Percentiles rank a stretch among this genome's conserved stretches.
Evolutionary conservation across 2,113 vertebrate species (phyloP).

Genomic region (Tenebrosternarchus preto): DNA sequence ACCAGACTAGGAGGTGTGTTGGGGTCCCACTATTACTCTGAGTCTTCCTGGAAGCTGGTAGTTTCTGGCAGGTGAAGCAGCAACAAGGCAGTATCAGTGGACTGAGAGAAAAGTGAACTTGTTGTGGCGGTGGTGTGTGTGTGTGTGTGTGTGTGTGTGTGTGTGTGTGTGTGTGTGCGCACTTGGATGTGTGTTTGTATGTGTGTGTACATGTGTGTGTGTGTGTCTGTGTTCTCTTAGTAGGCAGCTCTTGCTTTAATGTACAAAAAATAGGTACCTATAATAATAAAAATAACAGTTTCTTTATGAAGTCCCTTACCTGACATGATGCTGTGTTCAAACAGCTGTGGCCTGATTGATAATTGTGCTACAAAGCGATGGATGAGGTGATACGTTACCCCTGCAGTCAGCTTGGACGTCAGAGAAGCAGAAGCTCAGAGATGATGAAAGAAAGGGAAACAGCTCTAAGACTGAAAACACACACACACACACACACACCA

Average conservation of each 20-base stretch:
- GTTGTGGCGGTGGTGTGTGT: not conserved
- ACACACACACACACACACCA: too few species aligned
- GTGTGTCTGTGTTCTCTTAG: not conserved
- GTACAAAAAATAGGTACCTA: not conserved
- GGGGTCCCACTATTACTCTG: conserved; percentile 5
- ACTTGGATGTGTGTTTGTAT: too few species aligned
- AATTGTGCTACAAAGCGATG: not conserved
- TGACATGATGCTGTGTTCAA: not conserved
- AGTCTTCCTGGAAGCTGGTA: conserved; percentile 21
- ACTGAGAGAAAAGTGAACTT: not conserved
- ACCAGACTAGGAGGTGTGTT: not conserved
- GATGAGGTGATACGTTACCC: not conserved
- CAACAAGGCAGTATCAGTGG: not conserved
- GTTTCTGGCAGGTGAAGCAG: conserved; percentile 24
- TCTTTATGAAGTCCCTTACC: not conserved
- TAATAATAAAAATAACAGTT: conserved; percentile 26
- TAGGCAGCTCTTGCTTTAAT: conserved; percentile 19
- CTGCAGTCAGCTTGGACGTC: conserved; percentile 3
- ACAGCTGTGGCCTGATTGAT: not conserved
- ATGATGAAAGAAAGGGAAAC: conserved; percentile 52
- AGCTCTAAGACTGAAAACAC: not conserved
- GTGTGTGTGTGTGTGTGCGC: not conserved
- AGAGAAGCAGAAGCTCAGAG: conserved; percentile 12
- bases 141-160: conserved; percentile 9
- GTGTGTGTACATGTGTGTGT: too few species aligned